Base-by-base conservation (phyloP, 2,113 vertebrate species). In the Pyrgilauda ruficollis region DNA sequence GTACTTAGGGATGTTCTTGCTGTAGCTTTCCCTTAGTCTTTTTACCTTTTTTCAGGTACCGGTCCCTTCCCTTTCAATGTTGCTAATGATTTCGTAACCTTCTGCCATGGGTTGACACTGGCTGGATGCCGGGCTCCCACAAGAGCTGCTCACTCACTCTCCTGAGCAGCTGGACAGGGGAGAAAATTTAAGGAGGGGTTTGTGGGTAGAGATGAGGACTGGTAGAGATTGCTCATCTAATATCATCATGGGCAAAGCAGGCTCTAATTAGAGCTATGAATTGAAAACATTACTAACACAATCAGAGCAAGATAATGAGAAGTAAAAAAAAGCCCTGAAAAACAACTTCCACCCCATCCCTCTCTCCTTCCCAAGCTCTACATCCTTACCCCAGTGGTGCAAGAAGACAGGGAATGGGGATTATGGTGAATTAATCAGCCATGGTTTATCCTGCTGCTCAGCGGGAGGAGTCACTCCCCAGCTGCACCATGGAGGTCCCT, bases 401-500 rank as follows among this genome's bases (percentile, higher is more conserved):
- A 16, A 2, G 30, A 22, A 14, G 8, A 6, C 19, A 13, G 61
- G 8, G 13, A 47, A 7, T n/a, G 12, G 15, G 19, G n/a, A 7
- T 64, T 47, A 10, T n/a, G 15, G 28, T 28, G 13, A 27, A 0
- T 39, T 28, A 50, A 20, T 41, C 24, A 41, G 5, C 41, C 15
- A 1, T 21, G 30, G 30, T 16, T 49, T 66, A 11, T 75, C 13
- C 43, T 2, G 0, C 9, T 56, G n/a, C 41, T 66, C 35, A 30
- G 35, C 7, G 3, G 14, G 10, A 56, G n/a, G n/a, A 41, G 35
- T 30, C 3, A 1, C 41, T 75, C 52, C 30, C n/a, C 13, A 31
- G 35, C 24, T 58, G 35, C 61, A 9, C 35, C 0, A 0, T 49
- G 30, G 50, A 41, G 3, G 13, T 66, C 13, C 15, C 30, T 66